phyloP scores from a whole-genome alignment of 2,797 vertebrate species.

The Muscicapa comitata region DNA sequence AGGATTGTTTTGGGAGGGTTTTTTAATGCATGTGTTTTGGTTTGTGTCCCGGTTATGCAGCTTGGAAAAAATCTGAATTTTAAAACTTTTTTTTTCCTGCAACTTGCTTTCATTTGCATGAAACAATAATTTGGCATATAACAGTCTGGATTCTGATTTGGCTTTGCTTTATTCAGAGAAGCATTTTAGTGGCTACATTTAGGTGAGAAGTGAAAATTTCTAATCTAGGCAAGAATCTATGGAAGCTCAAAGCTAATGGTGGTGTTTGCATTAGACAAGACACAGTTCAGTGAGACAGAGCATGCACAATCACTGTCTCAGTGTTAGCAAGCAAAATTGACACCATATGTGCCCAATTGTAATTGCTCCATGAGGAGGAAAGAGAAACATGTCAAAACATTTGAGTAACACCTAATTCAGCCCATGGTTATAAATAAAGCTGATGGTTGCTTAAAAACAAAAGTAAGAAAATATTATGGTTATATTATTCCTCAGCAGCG shows the following conservation, averaged over 20 bases:
- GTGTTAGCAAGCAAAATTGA: conserved; percentile 69
- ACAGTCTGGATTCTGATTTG: conserved; percentile 6
- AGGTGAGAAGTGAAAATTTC: conserved; percentile 7
- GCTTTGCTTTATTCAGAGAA: not conserved
- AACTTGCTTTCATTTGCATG: not conserved
- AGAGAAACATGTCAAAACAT: conserved; percentile 75
- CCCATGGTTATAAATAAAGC: conserved; percentile 72
- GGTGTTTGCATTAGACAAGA: conserved; percentile 59
- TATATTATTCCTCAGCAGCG: conserved; percentile 55
- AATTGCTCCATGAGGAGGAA: conserved; percentile 68
- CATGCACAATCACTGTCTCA: conserved; percentile 58
- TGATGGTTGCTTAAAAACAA: conserved; percentile 71
- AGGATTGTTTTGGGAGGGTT: not conserved
- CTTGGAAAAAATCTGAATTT: not conserved
- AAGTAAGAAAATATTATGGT: conserved; percentile 67
- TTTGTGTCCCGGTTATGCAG: fast-evolving
- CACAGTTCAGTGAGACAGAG: conserved; percentile 32
- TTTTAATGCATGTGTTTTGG: not conserved
- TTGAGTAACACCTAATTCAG: conserved; percentile 79
- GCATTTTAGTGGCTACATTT: not conserved
- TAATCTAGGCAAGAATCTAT: not conserved
- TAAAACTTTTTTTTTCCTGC: not conserved
- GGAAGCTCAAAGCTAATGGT: conserved; percentile 18
- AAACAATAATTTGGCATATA: not conserved
- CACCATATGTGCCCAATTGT: conserved; percentile 72